Conservation (phyloP, 1,140 invertebrate genomes). For the Drosophila pachea region DNA sequence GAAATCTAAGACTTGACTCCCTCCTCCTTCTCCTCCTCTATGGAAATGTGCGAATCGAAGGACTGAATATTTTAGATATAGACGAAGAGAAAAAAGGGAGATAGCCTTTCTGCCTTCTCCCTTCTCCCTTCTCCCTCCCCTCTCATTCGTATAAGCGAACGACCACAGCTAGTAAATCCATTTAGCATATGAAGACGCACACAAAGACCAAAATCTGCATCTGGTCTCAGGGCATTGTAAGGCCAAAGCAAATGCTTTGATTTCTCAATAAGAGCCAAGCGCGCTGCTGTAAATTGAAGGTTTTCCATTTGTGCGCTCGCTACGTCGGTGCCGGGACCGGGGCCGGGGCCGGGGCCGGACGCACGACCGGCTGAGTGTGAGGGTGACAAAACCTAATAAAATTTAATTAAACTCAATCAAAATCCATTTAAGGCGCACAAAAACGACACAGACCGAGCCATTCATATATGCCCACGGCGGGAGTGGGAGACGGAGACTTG, state of each 20-base stretch:
- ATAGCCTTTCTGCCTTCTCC: too few relatives aligned
- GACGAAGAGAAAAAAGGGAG: too few relatives aligned
- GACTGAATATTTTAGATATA: constrained; percentile 61
- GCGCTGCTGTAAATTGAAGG: constrained; percentile 18
- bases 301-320: constrained; percentile 29
- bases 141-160: not conserved
- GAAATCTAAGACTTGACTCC: constrained; percentile 61
- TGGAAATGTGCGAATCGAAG: constrained; percentile 60
- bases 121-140: not conserved
- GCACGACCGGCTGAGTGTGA: constrained; percentile 53
- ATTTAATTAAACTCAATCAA: constrained; percentile 78
- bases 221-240: constrained; percentile 54
- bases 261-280: constrained; percentile 30
- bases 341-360: constrained; percentile 40
- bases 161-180: constrained; percentile 24
- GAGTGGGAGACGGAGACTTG: not conserved
- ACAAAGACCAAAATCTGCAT: constrained; percentile 39
- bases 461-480: constrained; percentile 9
- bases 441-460: constrained; percentile 18
- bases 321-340: too few relatives aligned
- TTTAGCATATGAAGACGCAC: constrained; percentile 44
- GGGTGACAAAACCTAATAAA: constrained; percentile 77
- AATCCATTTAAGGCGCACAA: constrained; percentile 72
- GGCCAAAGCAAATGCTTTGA: constrained; percentile 69
- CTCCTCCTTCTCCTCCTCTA: constrained; percentile 14